Evolutionary conservation across 2,888 invertebrate species (phyloP), one percentile per base, ranked within the genome.

Genomic region (Scaptomyza parva): DNA sequence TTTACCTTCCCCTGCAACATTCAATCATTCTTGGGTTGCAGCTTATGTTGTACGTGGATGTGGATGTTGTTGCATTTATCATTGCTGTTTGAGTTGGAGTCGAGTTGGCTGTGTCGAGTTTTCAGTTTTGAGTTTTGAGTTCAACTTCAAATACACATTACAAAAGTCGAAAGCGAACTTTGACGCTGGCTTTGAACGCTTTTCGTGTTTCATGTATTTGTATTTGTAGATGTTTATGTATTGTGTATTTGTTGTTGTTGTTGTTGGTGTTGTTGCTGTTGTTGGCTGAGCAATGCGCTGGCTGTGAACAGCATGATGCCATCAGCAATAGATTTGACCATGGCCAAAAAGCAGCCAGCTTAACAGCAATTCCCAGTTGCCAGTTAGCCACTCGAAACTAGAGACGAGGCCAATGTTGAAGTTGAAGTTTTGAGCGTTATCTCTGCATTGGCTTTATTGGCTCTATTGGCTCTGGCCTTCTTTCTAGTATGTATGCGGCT

Each of bases 251-350:
- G 28, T 28, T 9, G 8, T 28, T 28, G 28, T 8, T 28, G 9
- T 9, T 28, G 2, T 8, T 2, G 28, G 2, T 24, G 24, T 24
- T 6, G 22, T 24, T n/a, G n/a, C n/a, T n/a, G n/a, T n/a, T n/a
- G 33, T 52, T 53, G 43, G 48, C 52, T 35, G 28, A 48, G 63
- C 76, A 40, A 44, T 73, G 40, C 59, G 74, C 57, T 66, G 83
- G 83, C 81, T 83, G 84, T 83, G 82, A 82, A 82, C 82, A 82
- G 84, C 82, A 22, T 86, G 82, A 83, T 83, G 80, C 81, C 81
- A 79, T 80, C 86, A 76, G 67, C 74, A 58, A 35, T 14, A 71
- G 63, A 69, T 74, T 76, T 66, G 62, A 73, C 76, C 78, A 73
- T 54, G 67, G 63, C 58, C 53, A 64, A 59, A 67, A 43, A 63